Evolutionary conservation across 2,888 invertebrate genomes (phyloP).

Genomic region (Euplexia lucipara): DNA sequence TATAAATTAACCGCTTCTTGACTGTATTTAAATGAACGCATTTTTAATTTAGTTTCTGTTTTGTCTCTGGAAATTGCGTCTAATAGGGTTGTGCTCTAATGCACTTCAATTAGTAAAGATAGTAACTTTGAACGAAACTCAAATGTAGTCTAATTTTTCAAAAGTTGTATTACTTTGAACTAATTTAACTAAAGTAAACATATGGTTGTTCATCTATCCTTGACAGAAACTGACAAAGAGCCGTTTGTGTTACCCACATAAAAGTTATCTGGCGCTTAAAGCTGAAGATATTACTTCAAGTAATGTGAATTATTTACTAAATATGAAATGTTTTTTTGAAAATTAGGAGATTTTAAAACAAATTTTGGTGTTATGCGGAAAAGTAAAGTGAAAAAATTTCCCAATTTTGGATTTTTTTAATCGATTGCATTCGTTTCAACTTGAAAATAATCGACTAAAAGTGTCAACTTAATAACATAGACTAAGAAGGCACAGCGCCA

Average conservation of each 20-base stretch:
- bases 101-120: background rate
- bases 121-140: background rate
- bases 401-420: too few relatives aligned
- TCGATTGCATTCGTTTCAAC: accelerated
- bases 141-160: background rate
- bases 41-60: background rate
- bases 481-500: constrained; percentile 51
- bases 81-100: constrained; percentile 18
- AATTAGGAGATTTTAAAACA: background rate
- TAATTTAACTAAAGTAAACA: too few relatives aligned
- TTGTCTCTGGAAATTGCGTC: constrained; percentile 60
- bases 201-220: too few relatives aligned
- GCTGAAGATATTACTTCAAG: too few relatives aligned
- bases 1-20: too few relatives aligned
- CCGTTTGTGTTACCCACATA: too few relatives aligned
- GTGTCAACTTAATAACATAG: background rate
- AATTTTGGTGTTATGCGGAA: too few relatives aligned
- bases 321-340: background rate
- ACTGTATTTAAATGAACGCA: constrained; percentile 50
- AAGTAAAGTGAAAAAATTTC: too few relatives aligned
- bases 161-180: too few relatives aligned
- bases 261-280: too few relatives aligned
- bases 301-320: background rate
- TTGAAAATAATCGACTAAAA: constrained; percentile 41
- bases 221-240: too few relatives aligned